phyloP scores from a whole-genome alignment of 2,113 vertebrate species.

The Chinchilla lanigera region DNA sequence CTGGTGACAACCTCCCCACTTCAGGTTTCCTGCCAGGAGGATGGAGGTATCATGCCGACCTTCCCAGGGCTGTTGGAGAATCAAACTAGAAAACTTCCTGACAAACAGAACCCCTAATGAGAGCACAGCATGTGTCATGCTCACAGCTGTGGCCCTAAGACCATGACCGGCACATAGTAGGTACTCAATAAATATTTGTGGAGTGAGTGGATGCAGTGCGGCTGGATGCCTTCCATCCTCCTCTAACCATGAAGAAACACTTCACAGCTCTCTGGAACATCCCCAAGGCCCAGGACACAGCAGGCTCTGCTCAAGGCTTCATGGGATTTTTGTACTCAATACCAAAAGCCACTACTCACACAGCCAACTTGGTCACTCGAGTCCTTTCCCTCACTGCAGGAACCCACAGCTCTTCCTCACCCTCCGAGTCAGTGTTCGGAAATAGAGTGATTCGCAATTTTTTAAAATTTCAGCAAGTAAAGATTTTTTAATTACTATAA shows the following conservation, averaged over 20 bases:
- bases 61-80: too few relatives aligned
- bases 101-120: not conserved
- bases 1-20: too few relatives aligned
- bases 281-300: not conserved
- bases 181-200: not conserved
- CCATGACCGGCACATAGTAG: not conserved
- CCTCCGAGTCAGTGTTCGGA: not conserved
- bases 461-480: not conserved
- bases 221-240: not conserved
- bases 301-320: not conserved
- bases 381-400: not conserved
- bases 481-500: slow-evolving; percentile 19
- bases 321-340: not conserved
- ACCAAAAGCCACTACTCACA: not conserved
- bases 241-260: not conserved
- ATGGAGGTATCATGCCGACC: not conserved
- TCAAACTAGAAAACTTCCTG: not conserved
- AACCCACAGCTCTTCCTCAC: not conserved
- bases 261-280: not conserved
- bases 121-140: not conserved
- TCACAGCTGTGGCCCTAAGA: not conserved
- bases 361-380: fast-evolving
- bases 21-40: not conserved
- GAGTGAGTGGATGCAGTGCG: not conserved
- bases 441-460: not conserved